Evolutionary conservation across 2,113 vertebrate species (phyloP).

Genomic region (Anser cygnoides): DNA sequence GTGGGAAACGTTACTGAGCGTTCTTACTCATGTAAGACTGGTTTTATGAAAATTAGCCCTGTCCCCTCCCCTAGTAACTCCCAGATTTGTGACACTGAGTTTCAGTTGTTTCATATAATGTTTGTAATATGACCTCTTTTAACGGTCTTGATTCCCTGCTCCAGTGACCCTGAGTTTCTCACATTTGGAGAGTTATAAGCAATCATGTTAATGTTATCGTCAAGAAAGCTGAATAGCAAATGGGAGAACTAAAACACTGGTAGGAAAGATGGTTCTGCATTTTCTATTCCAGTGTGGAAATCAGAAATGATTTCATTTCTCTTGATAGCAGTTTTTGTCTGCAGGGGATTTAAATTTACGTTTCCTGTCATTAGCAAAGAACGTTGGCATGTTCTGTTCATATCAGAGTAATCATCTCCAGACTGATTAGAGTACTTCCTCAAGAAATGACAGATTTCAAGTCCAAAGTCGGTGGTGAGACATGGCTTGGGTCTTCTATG

Average conservation of each 20-base stretch:
- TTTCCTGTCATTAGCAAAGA: not conserved
- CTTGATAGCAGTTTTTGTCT: not conserved
- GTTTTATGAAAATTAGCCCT: not conserved
- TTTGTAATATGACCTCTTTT: not conserved
- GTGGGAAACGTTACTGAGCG: not conserved
- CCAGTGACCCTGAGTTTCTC: not conserved
- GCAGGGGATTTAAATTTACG: not conserved
- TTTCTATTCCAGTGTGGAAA: not conserved
- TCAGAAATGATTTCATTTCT: not conserved
- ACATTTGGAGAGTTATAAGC: not conserved
- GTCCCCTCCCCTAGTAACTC: rapidly evolving
- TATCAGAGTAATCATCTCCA: rapidly evolving
- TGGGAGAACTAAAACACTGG: not conserved
- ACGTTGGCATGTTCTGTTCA: not conserved
- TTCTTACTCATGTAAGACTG: not conserved
- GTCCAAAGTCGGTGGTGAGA: rapidly evolving
- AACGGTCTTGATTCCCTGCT: not conserved
- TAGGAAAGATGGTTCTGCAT: not conserved
- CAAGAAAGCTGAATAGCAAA: not conserved
- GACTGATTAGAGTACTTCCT: not conserved
- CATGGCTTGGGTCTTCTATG: not conserved
- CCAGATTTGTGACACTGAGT: not conserved
- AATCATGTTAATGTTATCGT: rapidly evolving
- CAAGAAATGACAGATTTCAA: not conserved
- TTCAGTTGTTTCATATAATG: not conserved